Percentiles rank a stretch among this genome's conserved stretches.
Conservation (phyloP, 2,888 invertebrate species). For the Pyrochroa serraticornis region DNA sequence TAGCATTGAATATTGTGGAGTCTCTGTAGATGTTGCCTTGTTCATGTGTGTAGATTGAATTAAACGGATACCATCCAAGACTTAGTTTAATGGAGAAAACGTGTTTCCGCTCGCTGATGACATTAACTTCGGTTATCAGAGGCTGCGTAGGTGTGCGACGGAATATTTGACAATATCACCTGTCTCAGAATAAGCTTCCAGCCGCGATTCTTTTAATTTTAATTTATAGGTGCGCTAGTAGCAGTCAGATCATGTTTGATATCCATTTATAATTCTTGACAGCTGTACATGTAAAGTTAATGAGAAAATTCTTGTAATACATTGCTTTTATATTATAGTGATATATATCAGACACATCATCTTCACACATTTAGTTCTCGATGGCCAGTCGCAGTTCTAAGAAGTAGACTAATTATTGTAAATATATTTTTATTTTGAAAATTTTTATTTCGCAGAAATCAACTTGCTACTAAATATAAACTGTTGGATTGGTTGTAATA, state of each 20-base stretch:
- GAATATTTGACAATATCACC: constrained; percentile 32
- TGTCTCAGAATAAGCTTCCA: constrained; percentile 32
- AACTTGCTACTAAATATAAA: too few species aligned
- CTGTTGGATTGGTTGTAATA: neutral
- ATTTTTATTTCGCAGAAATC: too few species aligned
- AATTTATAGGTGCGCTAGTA: constrained; percentile 29
- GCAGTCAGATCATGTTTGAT: constrained; percentile 32
- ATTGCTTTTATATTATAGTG: constrained; percentile 19
- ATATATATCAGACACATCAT: constrained; percentile 19
- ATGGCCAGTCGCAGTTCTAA: constrained; percentile 1
- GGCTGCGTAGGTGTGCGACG: constrained; percentile 29
- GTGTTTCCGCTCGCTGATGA: constrained; percentile 36
- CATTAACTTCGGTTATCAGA: constrained; percentile 36
- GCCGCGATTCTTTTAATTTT: constrained; percentile 32
- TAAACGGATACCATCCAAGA: constrained; percentile 33
- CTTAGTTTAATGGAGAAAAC: constrained; percentile 38
- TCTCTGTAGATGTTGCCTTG: constrained; percentile 9
- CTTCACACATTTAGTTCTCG: constrained; percentile 6
- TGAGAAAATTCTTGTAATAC: constrained; percentile 27
- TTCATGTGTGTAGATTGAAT: constrained; percentile 33
- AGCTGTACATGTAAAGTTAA: constrained; percentile 27
- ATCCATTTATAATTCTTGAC: constrained; percentile 27
- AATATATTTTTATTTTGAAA: too few species aligned
- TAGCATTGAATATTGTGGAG: too few species aligned
- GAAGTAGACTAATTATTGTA: too few species aligned